Evolutionary conservation across 2,797 vertebrate genomes (phyloP), one percentile per base, ranked within the genome.

Genomic region (Poeciliopsis paucimaculata): DNA sequence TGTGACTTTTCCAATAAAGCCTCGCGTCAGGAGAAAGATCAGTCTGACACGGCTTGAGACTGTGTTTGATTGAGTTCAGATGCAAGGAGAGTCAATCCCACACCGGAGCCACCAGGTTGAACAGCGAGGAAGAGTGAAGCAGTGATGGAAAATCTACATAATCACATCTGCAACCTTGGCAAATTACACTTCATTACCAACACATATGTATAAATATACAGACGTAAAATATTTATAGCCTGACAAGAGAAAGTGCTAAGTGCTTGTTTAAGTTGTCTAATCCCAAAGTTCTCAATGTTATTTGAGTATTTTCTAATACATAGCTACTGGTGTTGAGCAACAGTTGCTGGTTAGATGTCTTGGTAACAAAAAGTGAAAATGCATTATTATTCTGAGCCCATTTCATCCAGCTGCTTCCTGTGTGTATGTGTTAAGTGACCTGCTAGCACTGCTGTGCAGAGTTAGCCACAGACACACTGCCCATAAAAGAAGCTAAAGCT

Each of bases 1-100:
- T 87, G 83, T 82, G 82, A 88, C 85, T 91, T 95, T 91, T 92
- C 92, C 93, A 93, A 94, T 91, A 92, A 91, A 87, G 84, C 87
- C 86, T 79, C 8, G 73, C 86, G 91, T 94, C 89, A 90, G 83
- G 92, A 91, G 85, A 90, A 89, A 89, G 88, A 89, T 76, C 28
- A 64, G 82, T 36, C 77, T 78, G 90, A 92, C 89, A 83, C 82
- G 84, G 83, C 82, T 82, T 62, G 81, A 89, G 81, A 77, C 79
- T 45, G 43, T 7, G 41, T 91, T 92, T 92, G 90, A 91, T 88
- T 90, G 90, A 85, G 85, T 84, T 85, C 78, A 87, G 86, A 87
- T 76, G 82, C 78, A 55, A 53, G 31, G 81, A 82, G 86, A 83
- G 83, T 90, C 88, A 85, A 79, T 81, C 84, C 81, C 82, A 68